Conservation (phyloP, 2,797 vertebrate species). For the Phrynocephalus forsythii region DNA sequence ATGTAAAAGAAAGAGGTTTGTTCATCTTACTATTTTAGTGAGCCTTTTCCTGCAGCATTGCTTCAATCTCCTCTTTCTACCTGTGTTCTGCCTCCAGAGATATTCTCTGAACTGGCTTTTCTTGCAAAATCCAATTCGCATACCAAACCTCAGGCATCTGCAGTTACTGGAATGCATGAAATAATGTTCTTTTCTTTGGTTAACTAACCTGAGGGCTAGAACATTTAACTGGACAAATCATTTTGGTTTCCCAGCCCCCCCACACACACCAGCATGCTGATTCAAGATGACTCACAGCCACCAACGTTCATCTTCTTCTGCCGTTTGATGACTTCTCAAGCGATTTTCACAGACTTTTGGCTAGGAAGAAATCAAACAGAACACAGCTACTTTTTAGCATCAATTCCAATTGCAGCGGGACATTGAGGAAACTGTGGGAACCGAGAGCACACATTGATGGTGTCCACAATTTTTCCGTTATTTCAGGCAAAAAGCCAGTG, state of each 20-base stretch:
- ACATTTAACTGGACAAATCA: constrained; percentile 46
- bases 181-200: constrained; percentile 49
- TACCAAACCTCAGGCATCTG: constrained; percentile 60
- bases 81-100: constrained; percentile 34
- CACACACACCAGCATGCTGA: constrained; percentile 53
- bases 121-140: constrained; percentile 57
- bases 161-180: constrained; percentile 49
- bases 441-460: neutral
- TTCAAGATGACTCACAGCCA: constrained; percentile 62
- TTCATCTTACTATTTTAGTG: neutral
- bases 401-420: neutral
- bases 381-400: neutral
- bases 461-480: neutral
- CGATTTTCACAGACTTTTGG: constrained; percentile 50
- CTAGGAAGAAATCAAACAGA: constrained; percentile 27
- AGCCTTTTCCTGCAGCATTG: neutral
- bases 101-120: constrained; percentile 53
- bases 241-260: constrained; percentile 58
- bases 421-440: neutral
- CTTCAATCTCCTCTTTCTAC: neutral
- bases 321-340: constrained; percentile 44
- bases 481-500: neutral
- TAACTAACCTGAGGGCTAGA: constrained; percentile 34
- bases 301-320: constrained; percentile 26
- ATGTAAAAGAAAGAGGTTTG: neutral